phyloP scores from a whole-genome alignment of 2,888 invertebrate genomes.

The Ichneumoninae sp. region DNA sequence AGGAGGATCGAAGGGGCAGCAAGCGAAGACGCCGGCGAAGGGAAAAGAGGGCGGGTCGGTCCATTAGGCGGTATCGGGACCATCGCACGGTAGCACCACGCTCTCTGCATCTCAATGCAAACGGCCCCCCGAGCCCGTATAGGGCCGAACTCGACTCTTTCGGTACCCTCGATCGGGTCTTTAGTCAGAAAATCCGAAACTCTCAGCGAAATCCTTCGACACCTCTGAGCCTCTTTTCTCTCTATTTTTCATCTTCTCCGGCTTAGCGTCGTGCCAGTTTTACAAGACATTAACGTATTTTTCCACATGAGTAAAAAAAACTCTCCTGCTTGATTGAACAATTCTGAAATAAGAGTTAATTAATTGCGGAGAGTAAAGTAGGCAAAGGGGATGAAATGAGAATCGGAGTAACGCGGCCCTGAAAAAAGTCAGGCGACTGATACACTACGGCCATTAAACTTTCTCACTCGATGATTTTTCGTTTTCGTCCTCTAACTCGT shows the following conservation, averaged over 20 bases:
- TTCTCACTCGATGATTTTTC: constrained; percentile 51
- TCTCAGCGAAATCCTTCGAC: constrained; percentile 66
- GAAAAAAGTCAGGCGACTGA: constrained; percentile 67
- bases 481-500: constrained; percentile 23
- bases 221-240: constrained; percentile 56
- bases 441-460: constrained; percentile 54
- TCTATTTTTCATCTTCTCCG: constrained; percentile 23
- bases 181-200: constrained; percentile 41
- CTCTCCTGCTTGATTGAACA: neutral
- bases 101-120: constrained; percentile 84
- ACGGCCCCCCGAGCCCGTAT: constrained; percentile 67
- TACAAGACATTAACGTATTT: constrained; percentile 15
- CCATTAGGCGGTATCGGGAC: constrained; percentile 84
- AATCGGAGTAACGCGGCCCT: constrained; percentile 71
- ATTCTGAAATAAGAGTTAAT: neutral
- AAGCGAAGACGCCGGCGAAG: constrained; percentile 72
- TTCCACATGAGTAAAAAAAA: neutral
- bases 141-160: constrained; percentile 74
- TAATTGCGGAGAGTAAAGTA: neutral
- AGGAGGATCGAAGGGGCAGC: constrained; percentile 71
- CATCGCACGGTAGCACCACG: constrained; percentile 84
- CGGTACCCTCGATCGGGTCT: constrained; percentile 55
- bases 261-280: neutral
- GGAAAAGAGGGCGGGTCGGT: constrained; percentile 82
- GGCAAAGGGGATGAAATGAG: constrained; percentile 34